phyloP scores from a whole-genome alignment of 2,888 invertebrate species.

The Hymenopus coronatus region DNA sequence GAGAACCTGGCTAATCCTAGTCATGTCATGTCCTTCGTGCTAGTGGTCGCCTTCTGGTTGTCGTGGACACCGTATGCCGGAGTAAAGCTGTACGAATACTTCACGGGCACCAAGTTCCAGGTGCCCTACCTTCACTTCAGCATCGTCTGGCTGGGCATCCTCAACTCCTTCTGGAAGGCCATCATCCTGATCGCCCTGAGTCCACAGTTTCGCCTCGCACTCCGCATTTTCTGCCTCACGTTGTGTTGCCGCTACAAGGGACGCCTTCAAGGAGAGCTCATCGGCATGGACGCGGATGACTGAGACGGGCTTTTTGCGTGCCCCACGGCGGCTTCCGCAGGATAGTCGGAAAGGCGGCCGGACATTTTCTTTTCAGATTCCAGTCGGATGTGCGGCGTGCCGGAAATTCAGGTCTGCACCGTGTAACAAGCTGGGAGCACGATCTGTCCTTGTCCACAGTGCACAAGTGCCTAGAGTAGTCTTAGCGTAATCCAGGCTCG shows the following conservation, averaged over 20 bases:
- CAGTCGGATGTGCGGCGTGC: background rate
- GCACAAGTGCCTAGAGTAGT: background rate
- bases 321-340: conserved; percentile 10
- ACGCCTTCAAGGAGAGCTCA: conserved; percentile 78
- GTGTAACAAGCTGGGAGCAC: background rate
- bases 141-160: conserved; percentile 91
- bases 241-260: conserved; percentile 84
- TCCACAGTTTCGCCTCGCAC: conserved; percentile 87
- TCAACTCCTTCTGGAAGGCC: conserved; percentile 95
- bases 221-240: conserved; percentile 83
- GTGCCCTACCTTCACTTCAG: conserved; percentile 86
- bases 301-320: conserved; percentile 16
- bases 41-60: conserved; percentile 86
- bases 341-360: background rate
- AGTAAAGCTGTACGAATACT: conserved; percentile 69
- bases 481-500: background rate
- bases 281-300: conserved; percentile 76
- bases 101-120: conserved; percentile 49
- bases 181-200: conserved; percentile 85
- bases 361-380: background rate
- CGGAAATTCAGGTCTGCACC: background rate
- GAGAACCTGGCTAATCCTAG: conserved; percentile 91
- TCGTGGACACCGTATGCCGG: conserved; percentile 92
- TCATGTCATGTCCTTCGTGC: conserved; percentile 92
- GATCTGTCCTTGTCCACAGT: background rate